Conservation (phyloP, 2,888 invertebrate species). For the Epirrhoe tristata region DNA sequence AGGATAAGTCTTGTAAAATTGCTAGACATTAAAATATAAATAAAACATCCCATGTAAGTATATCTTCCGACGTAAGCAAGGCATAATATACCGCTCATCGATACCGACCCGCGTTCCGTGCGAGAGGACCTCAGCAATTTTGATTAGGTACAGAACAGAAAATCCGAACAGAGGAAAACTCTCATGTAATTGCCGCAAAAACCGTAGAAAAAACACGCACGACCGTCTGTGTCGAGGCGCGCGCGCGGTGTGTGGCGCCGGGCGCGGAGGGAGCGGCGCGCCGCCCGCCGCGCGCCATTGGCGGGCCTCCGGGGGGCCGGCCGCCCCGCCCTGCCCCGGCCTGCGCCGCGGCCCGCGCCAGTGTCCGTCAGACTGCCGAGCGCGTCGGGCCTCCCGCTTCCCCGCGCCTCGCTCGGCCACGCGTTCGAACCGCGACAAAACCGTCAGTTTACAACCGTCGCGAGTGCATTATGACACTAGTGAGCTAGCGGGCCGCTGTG, state of each 20-base stretch:
- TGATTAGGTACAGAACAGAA: constrained; percentile 69
- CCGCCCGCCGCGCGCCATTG: constrained; percentile 43
- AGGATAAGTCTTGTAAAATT: constrained; percentile 16
- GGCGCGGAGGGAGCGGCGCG: constrained; percentile 50
- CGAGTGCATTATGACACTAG: constrained; percentile 85
- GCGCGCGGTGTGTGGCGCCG: constrained; percentile 65
- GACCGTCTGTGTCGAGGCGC: constrained; percentile 63
- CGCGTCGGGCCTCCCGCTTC: constrained; percentile 85
- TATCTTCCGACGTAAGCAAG: constrained; percentile 38
- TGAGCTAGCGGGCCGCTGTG: constrained; percentile 85
- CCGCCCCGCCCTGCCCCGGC: constrained; percentile 70
- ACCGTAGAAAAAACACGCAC: constrained; percentile 67
- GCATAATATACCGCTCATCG: constrained; percentile 48
- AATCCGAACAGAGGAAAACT: constrained; percentile 72
- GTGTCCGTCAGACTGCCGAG: constrained; percentile 85
- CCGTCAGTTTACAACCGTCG: constrained; percentile 69
- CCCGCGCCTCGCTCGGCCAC: constrained; percentile 84
- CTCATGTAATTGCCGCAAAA: constrained; percentile 69
- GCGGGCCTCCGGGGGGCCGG: constrained; percentile 44
- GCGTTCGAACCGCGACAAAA: constrained; percentile 68
- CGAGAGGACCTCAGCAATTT: constrained; percentile 68
- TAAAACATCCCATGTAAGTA: constrained; percentile 51
- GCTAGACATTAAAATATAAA: constrained; percentile 26
- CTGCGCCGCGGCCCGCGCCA: constrained; percentile 71
- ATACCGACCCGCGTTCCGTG: constrained; percentile 59